Conservation (phyloP, 1,140 invertebrate species). For the Drosophila parabipectinata region DNA sequence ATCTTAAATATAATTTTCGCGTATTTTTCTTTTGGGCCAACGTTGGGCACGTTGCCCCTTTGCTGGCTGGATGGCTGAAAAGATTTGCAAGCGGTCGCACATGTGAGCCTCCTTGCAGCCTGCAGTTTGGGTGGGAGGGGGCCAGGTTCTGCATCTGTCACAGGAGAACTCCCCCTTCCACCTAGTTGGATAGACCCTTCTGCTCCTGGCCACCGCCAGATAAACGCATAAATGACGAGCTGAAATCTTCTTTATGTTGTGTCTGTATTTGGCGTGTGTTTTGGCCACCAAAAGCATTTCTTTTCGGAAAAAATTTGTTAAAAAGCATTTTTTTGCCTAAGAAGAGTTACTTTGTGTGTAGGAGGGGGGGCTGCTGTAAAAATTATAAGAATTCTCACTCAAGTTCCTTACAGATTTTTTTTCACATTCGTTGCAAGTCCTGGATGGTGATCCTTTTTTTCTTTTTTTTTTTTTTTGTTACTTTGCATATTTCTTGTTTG, state of each 20-base stretch:
- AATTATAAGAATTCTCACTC: slow-evolving; percentile 80
- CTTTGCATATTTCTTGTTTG: slow-evolving; percentile 13
- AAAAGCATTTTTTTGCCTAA: slow-evolving; percentile 76
- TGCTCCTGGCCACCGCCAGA: slow-evolving; percentile 24
- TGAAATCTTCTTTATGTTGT: slow-evolving; percentile 71
- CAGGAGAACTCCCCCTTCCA: too few species aligned
- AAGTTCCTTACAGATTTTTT: slow-evolving; percentile 59
- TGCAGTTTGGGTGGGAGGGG: too few species aligned
- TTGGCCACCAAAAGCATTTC: slow-evolving; percentile 43
- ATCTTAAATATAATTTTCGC: slow-evolving; percentile 82
- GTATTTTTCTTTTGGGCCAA: slow-evolving; percentile 57
- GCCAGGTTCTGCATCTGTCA: slow-evolving; percentile 50
- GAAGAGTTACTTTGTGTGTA: slow-evolving; percentile 34
- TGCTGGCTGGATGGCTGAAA: slow-evolving; percentile 37
- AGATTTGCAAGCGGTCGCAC: slow-evolving; percentile 72
- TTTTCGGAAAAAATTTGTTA: slow-evolving; percentile 31
- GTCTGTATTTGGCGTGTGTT: background rate
- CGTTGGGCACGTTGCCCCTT: slow-evolving; percentile 7
- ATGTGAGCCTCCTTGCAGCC: slow-evolving; percentile 31
- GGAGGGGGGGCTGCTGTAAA: slow-evolving; percentile 47
- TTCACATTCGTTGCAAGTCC: slow-evolving; percentile 25
- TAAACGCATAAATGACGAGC: slow-evolving; percentile 82
- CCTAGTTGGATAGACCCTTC: too few species aligned
- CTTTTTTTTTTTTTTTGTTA: slow-evolving; percentile 38
- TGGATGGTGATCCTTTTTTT: slow-evolving; percentile 25